phyloP scores from a whole-genome alignment of 2,113 vertebrate genomes.

The Oreochromis spilurus region DNA sequence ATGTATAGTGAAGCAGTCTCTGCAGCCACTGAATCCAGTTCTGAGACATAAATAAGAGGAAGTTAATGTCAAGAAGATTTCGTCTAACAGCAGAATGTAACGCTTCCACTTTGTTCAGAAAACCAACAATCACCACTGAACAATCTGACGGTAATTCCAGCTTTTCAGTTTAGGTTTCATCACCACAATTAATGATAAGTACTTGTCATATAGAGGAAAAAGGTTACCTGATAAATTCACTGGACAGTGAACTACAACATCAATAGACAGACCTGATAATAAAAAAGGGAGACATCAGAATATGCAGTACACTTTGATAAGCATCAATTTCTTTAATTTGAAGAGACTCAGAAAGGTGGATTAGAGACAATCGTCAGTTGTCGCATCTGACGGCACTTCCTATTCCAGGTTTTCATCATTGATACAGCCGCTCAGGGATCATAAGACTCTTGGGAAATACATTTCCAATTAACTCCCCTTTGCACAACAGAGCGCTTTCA shows the following conservation, averaged over 20 bases:
- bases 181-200: background rate
- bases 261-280: background rate
- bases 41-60: background rate
- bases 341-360: conserved; percentile 43
- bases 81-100: background rate
- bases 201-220: background rate
- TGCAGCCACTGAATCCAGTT: background rate
- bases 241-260: background rate
- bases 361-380: conserved; percentile 77
- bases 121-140: conserved; percentile 80
- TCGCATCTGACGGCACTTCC: conserved; percentile 94
- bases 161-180: conserved; percentile 44
- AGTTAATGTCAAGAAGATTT: background rate
- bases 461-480: background rate
- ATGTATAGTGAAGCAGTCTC: background rate
- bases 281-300: background rate
- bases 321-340: background rate
- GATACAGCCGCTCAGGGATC: background rate
- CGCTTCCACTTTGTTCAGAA: conserved; percentile 69
- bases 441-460: background rate
- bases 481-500: background rate
- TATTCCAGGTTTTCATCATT: conserved; percentile 82
- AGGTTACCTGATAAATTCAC: background rate
- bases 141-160: conserved; percentile 92
- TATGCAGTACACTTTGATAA: background rate